Evolutionary conservation across 2,888 invertebrate genomes (phyloP), one percentile per base, ranked within the genome.

Genomic region (Plemyria rubiginata): DNA sequence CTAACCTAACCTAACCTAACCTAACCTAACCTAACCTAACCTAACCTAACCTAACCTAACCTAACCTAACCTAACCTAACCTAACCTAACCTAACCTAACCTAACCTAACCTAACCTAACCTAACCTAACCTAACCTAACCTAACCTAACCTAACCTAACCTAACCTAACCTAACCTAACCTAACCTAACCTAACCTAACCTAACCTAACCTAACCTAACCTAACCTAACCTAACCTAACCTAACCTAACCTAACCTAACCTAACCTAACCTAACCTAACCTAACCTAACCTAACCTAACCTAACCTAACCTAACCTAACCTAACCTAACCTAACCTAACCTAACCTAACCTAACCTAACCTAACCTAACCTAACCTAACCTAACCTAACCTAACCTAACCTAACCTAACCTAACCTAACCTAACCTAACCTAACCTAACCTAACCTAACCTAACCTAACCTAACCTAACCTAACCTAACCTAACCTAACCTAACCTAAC

Each of bases 41-140:
- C 22, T 22, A 22, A 22, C 22, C 22, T 22, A 22, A 22, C 68
- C 68, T 68, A 61, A 59, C 68, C 65, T 65, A 59, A 59, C 65
- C 65, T 68, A 59, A 58, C 63, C 68, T 65, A 65, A 64, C 67
- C 66, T 65, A 65, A 65, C 64, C 62, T 60, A 55, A 56, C 62
- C 62, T 63, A 61, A 60, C 62, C 64, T 55, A 63, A 54, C 45
- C 66, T 66, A 59, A 59, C 62, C 63, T 66, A 60, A 58, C 53
- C 65, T 68, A 60, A 59, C 66, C 66, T 66, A 60, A 60, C 66
- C 68, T 66, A 60, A 61, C 68, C 68, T 65, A 61, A 59, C 68
- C 68, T 65, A 58, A 58, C 65, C 65, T 67, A 58, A 58, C 65
- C 65, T 67, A 61, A 59, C 63, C 63, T 56, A 52, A 58, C 65